Evolutionary conservation across 2,888 invertebrate genomes (phyloP).

Genomic region (Luperina nickerlii): DNA sequence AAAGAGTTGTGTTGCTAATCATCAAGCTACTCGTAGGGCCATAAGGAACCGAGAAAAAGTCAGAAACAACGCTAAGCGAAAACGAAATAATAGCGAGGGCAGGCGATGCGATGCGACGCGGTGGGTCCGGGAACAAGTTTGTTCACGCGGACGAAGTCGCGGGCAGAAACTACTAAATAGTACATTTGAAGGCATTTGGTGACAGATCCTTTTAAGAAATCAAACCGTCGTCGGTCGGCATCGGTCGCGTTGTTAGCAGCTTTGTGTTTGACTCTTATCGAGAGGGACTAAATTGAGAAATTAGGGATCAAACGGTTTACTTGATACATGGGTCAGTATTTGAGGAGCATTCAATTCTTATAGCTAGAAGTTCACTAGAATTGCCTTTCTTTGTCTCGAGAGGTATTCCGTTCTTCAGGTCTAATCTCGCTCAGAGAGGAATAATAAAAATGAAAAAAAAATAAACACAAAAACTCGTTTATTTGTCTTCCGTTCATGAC

Average conservation of each 20-base stretch:
- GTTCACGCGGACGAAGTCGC: too few relatives aligned
- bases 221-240: not conserved
- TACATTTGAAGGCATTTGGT: not conserved
- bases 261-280: conserved; percentile 1
- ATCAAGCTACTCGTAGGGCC: too few relatives aligned
- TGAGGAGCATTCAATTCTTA: not conserved
- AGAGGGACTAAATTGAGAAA: not conserved
- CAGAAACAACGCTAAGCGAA: too few relatives aligned
- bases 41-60: too few relatives aligned
- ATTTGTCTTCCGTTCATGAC: conserved; percentile 10
- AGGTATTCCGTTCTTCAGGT: not conserved
- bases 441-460: not conserved
- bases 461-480: conserved; percentile 10
- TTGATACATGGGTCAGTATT: not conserved
- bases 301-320: conserved; percentile 9
- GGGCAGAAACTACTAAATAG: not conserved
- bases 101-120: too few relatives aligned
- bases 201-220: not conserved
- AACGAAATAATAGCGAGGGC: too few relatives aligned
- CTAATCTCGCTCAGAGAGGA: not conserved
- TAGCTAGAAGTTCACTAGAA: not conserved
- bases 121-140: too few relatives aligned
- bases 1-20: too few relatives aligned
- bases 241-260: not conserved
- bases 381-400: not conserved